These are phyloP conservation scores for Laothoe populi DNA, from an alignment of 2,888 invertebrate species.

Conservation along the genomic window DNA sequence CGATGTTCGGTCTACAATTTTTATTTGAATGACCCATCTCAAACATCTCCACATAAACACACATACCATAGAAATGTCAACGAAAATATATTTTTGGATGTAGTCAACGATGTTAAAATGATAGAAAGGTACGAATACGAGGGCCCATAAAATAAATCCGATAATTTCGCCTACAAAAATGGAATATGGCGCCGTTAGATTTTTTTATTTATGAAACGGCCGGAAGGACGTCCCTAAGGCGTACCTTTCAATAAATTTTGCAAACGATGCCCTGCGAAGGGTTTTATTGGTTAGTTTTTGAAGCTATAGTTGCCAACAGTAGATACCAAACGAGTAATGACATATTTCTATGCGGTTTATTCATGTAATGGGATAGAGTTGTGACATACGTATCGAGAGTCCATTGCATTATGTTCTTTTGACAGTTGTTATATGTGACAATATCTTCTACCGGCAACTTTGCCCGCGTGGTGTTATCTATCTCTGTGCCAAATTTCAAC, in stretches of 20 bases:
- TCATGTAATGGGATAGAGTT: no score
- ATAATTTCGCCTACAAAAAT: slow-evolving; percentile 37
- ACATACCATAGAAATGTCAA: no score
- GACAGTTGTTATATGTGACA: no score
- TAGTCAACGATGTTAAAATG: not conserved
- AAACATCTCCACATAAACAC: not conserved
- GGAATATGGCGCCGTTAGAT: slow-evolving; percentile 37
- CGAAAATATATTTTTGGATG: not conserved
- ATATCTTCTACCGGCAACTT: no score
- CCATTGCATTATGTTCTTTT: no score
- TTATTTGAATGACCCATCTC: no score
- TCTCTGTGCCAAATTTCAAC: no score
- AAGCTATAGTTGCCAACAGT: not conserved
- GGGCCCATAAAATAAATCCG: slow-evolving; percentile 7
- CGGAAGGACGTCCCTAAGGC: slow-evolving; percentile 40
- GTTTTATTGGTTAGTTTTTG: slow-evolving; percentile 44
- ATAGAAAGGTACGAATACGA: not conserved
- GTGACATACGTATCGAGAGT: no score
- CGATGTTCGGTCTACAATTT: no score
- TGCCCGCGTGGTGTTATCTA: no score
- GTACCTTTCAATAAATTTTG: slow-evolving; percentile 56
- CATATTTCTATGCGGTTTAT: not conserved
- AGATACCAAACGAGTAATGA: not conserved
- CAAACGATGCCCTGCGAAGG: slow-evolving; percentile 46
- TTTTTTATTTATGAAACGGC: slow-evolving; percentile 48